Evolutionary conservation across 2,888 invertebrate genomes (phyloP), one percentile per base, ranked within the genome.

Genomic region (Drosophila emarginata): DNA sequence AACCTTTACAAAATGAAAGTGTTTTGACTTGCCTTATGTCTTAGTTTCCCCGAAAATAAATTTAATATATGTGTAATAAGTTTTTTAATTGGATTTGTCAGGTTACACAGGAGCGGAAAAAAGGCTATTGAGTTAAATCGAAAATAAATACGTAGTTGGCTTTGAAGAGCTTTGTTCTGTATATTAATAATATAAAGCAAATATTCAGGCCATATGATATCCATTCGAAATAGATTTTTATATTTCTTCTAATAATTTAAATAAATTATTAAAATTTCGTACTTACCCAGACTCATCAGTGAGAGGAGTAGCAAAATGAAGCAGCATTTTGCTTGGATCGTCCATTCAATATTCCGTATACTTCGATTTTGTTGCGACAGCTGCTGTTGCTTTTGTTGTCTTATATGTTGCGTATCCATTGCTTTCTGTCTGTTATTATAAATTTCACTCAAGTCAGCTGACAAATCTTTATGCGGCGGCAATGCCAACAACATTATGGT

Each of bases 201-300:
- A n/a, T n/a, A n/a, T n/a, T n/a, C n/a, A n/a, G n/a, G n/a, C n/a
- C n/a, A n/a, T n/a, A n/a, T n/a, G n/a, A n/a, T n/a, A n/a, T n/a
- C n/a, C n/a, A n/a, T n/a, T n/a, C n/a, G n/a, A n/a, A n/a, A n/a
- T n/a, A n/a, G n/a, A n/a, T n/a, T n/a, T n/a, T n/a, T n/a, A n/a
- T n/a, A 32, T 7, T 2, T 51, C n/a, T 26, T 26, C 26, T 23
- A 50, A 21, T 37, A 58, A 37, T 32, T 52, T 21, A 59, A 67
- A 57, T 56, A 68, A 45, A 52, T 51, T 39, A 28, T 58, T n/a
- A 60, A 11, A 15, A 45, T 32, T 32, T 32, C 5, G 26, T 32
- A 81, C 81, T 82, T 37, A 82, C 81, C 81, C 73, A 70, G 59
- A 51, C 79, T 67, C 26, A 71, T 26, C 18, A 71, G 18, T 14